phyloP scores from a whole-genome alignment of 2,113 vertebrate genomes.

The Neoarius graeffei region DNA sequence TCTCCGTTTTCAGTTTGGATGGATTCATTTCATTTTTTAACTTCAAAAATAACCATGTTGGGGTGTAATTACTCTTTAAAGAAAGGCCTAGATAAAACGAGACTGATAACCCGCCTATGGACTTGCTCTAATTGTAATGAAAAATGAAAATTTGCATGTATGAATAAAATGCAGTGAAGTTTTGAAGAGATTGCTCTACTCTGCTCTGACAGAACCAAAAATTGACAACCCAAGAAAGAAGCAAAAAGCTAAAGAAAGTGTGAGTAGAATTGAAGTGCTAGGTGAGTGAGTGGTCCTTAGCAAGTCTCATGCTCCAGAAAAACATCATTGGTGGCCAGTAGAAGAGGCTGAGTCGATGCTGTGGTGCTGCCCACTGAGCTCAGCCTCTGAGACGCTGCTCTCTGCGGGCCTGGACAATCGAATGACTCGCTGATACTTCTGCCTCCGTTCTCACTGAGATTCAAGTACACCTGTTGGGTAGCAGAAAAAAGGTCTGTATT shows the following conservation, averaged over 20 bases:
- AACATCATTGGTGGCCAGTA: conserved; percentile 80
- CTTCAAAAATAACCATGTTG: background rate
- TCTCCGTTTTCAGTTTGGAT: background rate
- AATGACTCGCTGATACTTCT: conserved; percentile 46
- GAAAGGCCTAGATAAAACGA: background rate
- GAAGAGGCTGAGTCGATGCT: conserved; percentile 86
- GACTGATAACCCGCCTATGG: background rate
- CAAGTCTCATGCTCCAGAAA: conserved; percentile 71
- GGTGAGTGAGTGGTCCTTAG: background rate
- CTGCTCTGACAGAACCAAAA: background rate
- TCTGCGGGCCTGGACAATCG: conserved; percentile 68
- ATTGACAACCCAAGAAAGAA: background rate
- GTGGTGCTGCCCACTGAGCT: conserved; percentile 94
- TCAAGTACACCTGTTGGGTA: conserved; percentile 83
- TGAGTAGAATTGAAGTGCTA: background rate
- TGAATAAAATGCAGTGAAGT: background rate
- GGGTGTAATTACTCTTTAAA: conserved; percentile 7
- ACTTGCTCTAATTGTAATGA: background rate
- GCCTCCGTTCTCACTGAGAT: conserved; percentile 66
- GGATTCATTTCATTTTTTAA: background rate
- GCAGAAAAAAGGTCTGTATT: background rate
- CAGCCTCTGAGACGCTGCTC: conserved; percentile 80
- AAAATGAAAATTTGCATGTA: background rate
- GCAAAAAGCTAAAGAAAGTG: background rate
- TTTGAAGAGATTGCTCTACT: no score